Percentiles rank a stretch among this genome's conserved stretches.
phyloP scores from a whole-genome alignment of 2,113 vertebrate species.

The Hyperoodon ampullatus region DNA sequence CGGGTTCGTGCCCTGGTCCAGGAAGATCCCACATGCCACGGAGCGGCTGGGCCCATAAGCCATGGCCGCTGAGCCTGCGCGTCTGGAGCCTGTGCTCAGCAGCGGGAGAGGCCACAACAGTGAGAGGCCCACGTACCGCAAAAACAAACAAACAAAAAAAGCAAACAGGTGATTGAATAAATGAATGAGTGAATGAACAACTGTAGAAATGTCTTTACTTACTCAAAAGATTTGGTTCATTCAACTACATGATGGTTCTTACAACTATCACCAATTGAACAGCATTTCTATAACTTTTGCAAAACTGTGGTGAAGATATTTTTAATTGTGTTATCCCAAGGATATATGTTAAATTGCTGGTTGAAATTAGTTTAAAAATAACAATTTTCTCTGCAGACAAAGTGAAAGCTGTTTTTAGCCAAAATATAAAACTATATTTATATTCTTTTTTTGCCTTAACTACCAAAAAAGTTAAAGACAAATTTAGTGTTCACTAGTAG shows the following conservation, averaged over 20 bases:
- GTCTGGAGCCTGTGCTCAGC: no score
- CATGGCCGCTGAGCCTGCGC: no score
- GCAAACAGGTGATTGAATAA: background rate
- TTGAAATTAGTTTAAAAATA: slow-evolving; percentile 62
- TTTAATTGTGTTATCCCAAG: slow-evolving; percentile 43
- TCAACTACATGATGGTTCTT: background rate
- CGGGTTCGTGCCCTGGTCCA: no score
- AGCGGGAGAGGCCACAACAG: no score
- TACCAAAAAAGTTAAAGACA: slow-evolving; percentile 58
- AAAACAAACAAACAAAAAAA: background rate
- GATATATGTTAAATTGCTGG: slow-evolving; percentile 34
- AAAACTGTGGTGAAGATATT: background rate
- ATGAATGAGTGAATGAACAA: background rate
- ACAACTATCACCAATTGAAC: background rate
- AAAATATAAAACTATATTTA: slow-evolving; percentile 34
- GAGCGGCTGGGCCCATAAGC: no score
- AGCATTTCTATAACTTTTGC: background rate
- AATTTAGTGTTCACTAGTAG: slow-evolving; percentile 51
- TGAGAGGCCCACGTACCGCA: no score
- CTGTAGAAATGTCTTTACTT: background rate
- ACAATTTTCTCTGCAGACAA: slow-evolving; percentile 63
- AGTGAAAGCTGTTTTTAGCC: slow-evolving; percentile 51
- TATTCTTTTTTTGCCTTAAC: slow-evolving; percentile 47
- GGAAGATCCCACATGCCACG: no score
- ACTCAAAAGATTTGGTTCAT: background rate